These are phyloP conservation scores for Aphis gossypii DNA, from an alignment of 1,140 invertebrate species.

Conservation along the genomic window DNA sequence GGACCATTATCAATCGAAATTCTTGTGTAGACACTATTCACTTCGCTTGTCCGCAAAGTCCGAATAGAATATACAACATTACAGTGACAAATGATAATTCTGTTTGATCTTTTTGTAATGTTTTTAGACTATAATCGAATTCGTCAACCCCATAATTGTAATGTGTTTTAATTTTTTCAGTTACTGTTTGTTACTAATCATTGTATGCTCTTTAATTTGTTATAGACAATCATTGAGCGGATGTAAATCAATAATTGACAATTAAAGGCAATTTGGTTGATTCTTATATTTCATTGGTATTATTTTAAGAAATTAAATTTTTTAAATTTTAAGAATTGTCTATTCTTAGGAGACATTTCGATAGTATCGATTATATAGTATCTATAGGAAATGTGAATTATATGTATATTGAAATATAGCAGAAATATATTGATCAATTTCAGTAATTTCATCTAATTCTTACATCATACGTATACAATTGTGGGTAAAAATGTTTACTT, in stretches of 20 bases:
- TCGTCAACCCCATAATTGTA: not conserved
- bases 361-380: not conserved
- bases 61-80: not conserved
- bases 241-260: not conserved
- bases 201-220: not conserved
- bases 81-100: not conserved
- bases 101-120: slow-evolving; percentile 19
- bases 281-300: not conserved
- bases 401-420: not conserved
- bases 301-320: not conserved
- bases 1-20: not conserved
- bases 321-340: not conserved
- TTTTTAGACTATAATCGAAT: slow-evolving; percentile 23
- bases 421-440: no score
- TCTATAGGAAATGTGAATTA: not conserved
- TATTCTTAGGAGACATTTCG: not conserved
- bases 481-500: no score
- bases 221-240: rapidly evolving
- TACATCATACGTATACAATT: no score
- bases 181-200: not conserved
- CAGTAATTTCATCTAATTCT: no score
- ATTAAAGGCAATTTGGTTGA: not conserved
- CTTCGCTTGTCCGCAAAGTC: not conserved
- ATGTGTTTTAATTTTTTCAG: not conserved
- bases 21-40: not conserved